Conservation (phyloP, 2,797 vertebrate genomes). For the Cheracebus regulus region DNA sequence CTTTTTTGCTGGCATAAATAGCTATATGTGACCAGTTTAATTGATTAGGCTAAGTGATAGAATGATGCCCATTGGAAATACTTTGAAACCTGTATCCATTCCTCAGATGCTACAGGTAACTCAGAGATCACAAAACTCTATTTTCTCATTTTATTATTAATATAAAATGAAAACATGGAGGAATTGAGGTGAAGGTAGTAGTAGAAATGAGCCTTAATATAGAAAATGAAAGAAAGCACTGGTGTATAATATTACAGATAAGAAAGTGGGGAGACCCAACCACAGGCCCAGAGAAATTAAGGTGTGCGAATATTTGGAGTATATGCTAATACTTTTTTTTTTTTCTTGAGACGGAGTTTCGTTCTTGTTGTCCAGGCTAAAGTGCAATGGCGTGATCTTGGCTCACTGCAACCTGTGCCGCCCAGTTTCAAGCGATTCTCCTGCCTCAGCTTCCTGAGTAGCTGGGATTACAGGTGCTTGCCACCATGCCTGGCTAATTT, state of each 20-base stretch:
- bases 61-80: slow-evolving; percentile 10
- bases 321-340: neutral
- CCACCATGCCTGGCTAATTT: no score
- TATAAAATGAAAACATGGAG: slow-evolving; percentile 14
- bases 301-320: neutral
- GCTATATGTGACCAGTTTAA: neutral
- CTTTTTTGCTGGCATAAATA: neutral
- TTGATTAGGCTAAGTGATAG: neutral
- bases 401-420: no score
- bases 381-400: no score
- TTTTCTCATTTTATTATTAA: neutral
- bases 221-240: neutral
- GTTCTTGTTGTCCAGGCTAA: no score
- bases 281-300: neutral
- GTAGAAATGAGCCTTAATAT: slow-evolving; percentile 10
- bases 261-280: neutral
- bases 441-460: no score
- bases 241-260: neutral
- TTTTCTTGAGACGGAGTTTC: no score
- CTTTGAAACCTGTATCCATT: slow-evolving; percentile 37
- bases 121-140: slow-evolving; percentile 24
- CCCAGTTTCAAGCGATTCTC: no score
- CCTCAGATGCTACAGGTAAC: neutral
- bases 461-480: no score
- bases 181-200: neutral